phyloP scores from a whole-genome alignment of 2,113 vertebrate species.

The Entelurus aequoreus region DNA sequence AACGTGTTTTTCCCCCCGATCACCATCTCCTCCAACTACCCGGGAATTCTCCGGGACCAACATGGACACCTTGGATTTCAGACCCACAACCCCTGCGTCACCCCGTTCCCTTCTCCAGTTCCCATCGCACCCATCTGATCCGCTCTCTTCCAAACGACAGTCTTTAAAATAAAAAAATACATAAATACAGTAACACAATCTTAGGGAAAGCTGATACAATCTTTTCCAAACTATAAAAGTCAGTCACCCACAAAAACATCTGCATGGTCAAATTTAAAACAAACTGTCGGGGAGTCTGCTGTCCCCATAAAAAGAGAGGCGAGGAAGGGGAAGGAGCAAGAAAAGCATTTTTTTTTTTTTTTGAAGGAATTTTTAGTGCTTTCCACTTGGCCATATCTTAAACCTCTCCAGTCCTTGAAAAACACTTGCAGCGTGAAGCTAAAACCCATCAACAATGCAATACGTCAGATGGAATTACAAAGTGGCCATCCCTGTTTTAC shows the following conservation, averaged over 20 bases:
- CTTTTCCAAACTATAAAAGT: conserved; percentile 84
- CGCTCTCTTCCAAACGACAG: conserved; percentile 27
- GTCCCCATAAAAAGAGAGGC: conserved; percentile 73
- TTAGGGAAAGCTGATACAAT: conserved; percentile 79
- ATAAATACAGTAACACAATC: conserved; percentile 82
- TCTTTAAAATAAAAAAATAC: conserved; percentile 24
- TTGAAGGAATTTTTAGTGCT: conserved; percentile 54
- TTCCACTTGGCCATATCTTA: conserved; percentile 52
- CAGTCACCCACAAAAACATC: conserved; percentile 81
- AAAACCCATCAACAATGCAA: conserved; percentile 30
- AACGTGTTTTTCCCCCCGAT: conserved; percentile 39
- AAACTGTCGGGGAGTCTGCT: conserved; percentile 78
- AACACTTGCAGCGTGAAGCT: conserved; percentile 35
- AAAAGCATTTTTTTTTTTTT: conserved; percentile 45
- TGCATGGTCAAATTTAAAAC: conserved; percentile 83
- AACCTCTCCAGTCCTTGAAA: conserved; percentile 41
- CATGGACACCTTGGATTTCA: conserved; percentile 54
- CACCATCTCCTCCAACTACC: conserved; percentile 15
- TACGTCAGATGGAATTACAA: conserved; percentile 36
- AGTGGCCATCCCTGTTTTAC: conserved; percentile 33
- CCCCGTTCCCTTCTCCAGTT: conserved; percentile 24
- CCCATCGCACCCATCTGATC: not conserved
- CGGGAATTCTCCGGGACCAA: conserved; percentile 23
- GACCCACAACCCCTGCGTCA: conserved; percentile 30
- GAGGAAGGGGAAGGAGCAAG: conserved; percentile 29